phyloP scores from a whole-genome alignment of 2,888 invertebrate genomes.

The Erpobdella octoculata region DNA sequence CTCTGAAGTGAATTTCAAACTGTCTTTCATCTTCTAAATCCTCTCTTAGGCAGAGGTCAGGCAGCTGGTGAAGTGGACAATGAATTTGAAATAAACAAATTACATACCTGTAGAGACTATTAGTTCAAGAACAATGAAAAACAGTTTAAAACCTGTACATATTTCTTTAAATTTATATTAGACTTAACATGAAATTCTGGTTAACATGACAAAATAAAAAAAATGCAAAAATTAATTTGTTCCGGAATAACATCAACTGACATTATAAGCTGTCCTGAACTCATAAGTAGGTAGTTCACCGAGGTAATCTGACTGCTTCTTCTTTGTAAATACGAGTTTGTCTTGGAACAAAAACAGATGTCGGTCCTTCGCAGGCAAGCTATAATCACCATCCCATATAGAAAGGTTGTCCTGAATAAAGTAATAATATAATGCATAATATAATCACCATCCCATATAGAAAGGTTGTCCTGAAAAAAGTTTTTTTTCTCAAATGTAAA shows the following conservation, averaged over 20 bases:
- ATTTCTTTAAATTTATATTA: no score
- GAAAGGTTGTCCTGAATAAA: conserved; percentile 47
- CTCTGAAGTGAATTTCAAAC: conserved; percentile 42
- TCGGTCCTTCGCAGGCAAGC: conserved; percentile 43
- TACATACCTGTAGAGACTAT: background rate
- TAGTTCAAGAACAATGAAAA: background rate
- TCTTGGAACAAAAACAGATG: conserved; percentile 51
- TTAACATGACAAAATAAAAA: background rate
- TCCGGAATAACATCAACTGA: conserved; percentile 33
- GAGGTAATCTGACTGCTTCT: conserved; percentile 39
- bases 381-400: conserved; percentile 46
- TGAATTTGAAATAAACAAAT: background rate
- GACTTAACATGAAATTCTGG: background rate
- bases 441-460: conserved; percentile 47
- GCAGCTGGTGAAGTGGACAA: conserved; percentile 47
- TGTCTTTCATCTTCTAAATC: conserved; percentile 45
- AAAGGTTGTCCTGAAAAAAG: conserved; percentile 37
- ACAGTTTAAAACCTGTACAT: no score
- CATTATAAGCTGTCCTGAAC: conserved; percentile 47
- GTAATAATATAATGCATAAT: conserved; percentile 34
- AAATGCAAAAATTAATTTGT: background rate
- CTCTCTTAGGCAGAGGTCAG: conserved; percentile 49
- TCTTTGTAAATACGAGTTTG: conserved; percentile 46
- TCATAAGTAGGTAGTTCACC: conserved; percentile 44
- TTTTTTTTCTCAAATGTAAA: no score